A percentile compares a stretch with the other conserved stretches of the same genome.
Conservation (phyloP, 2,113 vertebrate species). For the Caranx melampygus region DNA sequence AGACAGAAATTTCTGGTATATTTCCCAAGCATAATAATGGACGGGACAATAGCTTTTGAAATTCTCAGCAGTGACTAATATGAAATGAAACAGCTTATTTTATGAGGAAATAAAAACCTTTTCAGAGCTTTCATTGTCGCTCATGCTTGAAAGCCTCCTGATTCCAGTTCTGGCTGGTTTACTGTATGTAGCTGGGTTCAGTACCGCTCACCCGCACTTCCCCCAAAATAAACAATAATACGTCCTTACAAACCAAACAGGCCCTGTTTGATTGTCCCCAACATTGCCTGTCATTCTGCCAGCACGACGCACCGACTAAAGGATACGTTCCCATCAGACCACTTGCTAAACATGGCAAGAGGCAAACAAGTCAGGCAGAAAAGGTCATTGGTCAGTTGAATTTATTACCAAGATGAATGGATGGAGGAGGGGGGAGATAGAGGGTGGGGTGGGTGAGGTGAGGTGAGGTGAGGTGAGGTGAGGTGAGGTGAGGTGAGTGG, state of each 20-base stretch:
- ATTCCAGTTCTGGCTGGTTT: slow-evolving; percentile 48
- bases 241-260: not conserved
- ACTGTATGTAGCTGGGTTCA: slow-evolving; percentile 16
- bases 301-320: slow-evolving; percentile 14
- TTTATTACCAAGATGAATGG: slow-evolving; percentile 58
- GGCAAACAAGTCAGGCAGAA: slow-evolving; percentile 61
- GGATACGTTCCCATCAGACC: slow-evolving; percentile 61
- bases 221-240: slow-evolving; percentile 1
- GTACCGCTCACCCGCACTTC: not conserved
- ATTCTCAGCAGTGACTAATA: slow-evolving; percentile 52
- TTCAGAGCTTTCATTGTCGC: slow-evolving; percentile 47
- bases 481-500: slow-evolving; percentile 4
- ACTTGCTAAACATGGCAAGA: slow-evolving; percentile 69
- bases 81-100: slow-evolving; percentile 59
- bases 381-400: slow-evolving; percentile 79
- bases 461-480: not conserved
- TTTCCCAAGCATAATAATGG: slow-evolving; percentile 49
- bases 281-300: not conserved
- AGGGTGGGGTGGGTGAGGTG: not conserved
- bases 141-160: slow-evolving; percentile 55
- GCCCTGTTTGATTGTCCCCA: slow-evolving; percentile 11
- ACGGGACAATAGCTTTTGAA: slow-evolving; percentile 57
- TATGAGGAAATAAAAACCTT: slow-evolving; percentile 49
- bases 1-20: slow-evolving; percentile 29
- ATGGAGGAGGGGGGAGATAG: slow-evolving; percentile 9